Evolutionary conservation across 2,888 invertebrate genomes (phyloP), one percentile per base, ranked within the genome.

Genomic region (Philaethria dido): DNA sequence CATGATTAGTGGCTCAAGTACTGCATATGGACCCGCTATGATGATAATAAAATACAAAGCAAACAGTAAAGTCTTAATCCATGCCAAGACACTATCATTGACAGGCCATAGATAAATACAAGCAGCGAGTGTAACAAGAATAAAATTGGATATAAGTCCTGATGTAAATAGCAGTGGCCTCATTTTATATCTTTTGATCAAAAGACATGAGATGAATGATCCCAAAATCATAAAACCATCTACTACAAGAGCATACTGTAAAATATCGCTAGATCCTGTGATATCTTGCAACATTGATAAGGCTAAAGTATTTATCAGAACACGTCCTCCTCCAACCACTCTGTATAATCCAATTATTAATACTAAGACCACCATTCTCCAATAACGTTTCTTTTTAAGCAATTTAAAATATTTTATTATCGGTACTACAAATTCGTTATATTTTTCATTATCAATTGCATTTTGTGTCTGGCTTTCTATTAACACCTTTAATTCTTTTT

Each of bases 21-120:
- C 70, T 0, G 78, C 74, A 66, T 75, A 76, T 0, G 79, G 76
- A 0, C 78, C 79, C 3, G 76, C 73, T 42, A 73, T 72, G 9
- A 74, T 68, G 6, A 67, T 44, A 11, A 76, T 67, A 14, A 76
- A 74, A 66, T 77, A 80, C 13, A 74, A 18, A 13, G 62, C 54
- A 1, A 78, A 60, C 13, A 78, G 54, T 11, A 64, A 42, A 39
- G 73, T 69, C 36, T 69, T 71, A 0, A 68, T 8, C 74, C 73
- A 75, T 0, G 70, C 48, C 33, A 22, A 63, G 20, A 47, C 45
- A 4, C 22, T 8, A 44, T 69, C 52, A 29, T 70, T 66, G 6
- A 52, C 60, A 16, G 72, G 69, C 13, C 65, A 52, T 5, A 52
- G 59, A 50, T 73, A 72, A 60, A 76, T 62, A n/a, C 66, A 73